Evolutionary conservation across 2,113 vertebrate genomes (phyloP).

Genomic region (Rhabdomys dilectus): DNA sequence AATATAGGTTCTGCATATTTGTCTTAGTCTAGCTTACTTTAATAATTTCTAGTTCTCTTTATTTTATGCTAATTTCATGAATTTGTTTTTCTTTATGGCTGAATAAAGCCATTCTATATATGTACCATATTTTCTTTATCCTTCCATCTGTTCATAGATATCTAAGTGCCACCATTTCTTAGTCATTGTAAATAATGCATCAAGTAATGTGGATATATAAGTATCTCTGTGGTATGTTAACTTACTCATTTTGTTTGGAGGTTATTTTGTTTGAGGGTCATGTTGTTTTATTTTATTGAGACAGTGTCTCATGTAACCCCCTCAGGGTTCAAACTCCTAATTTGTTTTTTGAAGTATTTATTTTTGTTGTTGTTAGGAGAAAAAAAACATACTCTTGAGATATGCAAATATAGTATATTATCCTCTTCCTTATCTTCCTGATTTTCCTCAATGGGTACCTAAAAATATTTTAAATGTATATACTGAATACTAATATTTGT

Average conservation of each 20-base stretch:
- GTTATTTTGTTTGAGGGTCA: not conserved
- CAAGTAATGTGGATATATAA: not conserved
- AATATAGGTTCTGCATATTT: not conserved
- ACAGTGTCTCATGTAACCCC: not conserved
- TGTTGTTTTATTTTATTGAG: not conserved
- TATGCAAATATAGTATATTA: constrained; percentile 29
- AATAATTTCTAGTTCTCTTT: not conserved
- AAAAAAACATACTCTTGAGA: not conserved
- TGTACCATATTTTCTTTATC: not conserved
- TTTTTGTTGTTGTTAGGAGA: not conserved
- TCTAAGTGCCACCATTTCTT: not conserved
- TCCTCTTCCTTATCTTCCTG: not conserved
- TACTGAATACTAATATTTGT: constrained; percentile 22
- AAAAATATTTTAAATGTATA: constrained; percentile 38
- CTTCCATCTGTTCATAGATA: not conserved
- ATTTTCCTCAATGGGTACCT: constrained; percentile 3
- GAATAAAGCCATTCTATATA: not conserved
- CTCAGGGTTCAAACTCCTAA: not conserved
- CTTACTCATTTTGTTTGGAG: not conserved
- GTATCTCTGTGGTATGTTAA: not conserved
- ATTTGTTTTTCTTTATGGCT: not conserved
- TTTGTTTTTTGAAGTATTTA: not conserved
- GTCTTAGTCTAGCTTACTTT: not conserved
- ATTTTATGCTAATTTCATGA: not conserved
- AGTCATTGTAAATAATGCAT: not conserved